Base-by-base conservation (phyloP, 2,113 vertebrate genomes). In the Gnathonemus longibarbis region DNA sequence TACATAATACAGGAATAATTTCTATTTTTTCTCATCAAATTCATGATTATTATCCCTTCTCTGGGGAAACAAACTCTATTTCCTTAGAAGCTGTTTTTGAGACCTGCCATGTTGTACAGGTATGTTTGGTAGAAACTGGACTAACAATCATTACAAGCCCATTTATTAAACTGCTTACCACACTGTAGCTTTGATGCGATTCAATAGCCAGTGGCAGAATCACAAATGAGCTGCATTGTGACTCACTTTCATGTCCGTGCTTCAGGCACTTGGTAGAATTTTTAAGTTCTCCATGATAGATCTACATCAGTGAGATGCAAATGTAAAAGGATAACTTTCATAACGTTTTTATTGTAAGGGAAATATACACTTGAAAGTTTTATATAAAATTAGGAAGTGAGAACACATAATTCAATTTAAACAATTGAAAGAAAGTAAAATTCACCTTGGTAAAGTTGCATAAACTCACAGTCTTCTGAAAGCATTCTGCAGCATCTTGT, bases 181-280 rank as follows among this genome's bases (percentile, higher is more conserved):
- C 91, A 0, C 46, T 91, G 92, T 88, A 94, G 11, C 13, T 42
- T 10, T 90, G 52, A 52, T 50, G 3, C 0, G 15, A 86, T 35
- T 3, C 0, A n/a, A 95, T 53, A 1, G 91, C 7, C 0, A 96
- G 91, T 0, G 95, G 95, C 77, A 95, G 62, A 85, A 93, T 85
- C 91, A 94, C 92, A 70, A 95, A 96, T 21, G n/a, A 70, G 53
- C 19, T 53, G 4, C 53, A 90, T 0, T 5, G 35, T 50, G 24
- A 0, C 4, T 8, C 77, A 83, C 45, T 13, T 0, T 52, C 24
- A 1, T 87, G 1, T 42, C 7, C n/a, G 0, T 27, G 0, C n/a
- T 92, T 90, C 2, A 1, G 5, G 88, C 93, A 95, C 8, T 70
- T 91, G 49, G 88, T 92, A 3, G 70, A 90, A 89, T 91, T 70